These are phyloP conservation scores for Neoaliturus tenellus DNA, from an alignment of 2,888 invertebrate species.

Conservation along the genomic window DNA sequence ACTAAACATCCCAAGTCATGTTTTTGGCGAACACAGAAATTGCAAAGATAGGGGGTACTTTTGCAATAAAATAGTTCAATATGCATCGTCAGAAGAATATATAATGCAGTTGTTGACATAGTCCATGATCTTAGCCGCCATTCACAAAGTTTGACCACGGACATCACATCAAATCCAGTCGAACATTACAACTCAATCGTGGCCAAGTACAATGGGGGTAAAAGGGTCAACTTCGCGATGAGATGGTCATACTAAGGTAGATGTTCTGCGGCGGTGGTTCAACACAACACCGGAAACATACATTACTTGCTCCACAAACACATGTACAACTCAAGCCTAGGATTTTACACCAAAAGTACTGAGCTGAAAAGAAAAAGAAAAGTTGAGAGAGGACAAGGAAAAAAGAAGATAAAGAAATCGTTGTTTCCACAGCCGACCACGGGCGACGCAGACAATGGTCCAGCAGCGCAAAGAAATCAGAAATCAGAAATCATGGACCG, in stretches of 20 bases:
- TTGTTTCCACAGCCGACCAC: neutral
- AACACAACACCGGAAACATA: constrained; percentile 56
- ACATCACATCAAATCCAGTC: constrained; percentile 8
- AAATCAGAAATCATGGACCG: no score
- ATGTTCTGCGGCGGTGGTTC: neutral
- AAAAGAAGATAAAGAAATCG: neutral
- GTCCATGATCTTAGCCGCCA: constrained; percentile 18
- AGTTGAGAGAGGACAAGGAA: neutral
- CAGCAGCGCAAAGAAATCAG: neutral
- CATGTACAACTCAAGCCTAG: constrained; percentile 15
- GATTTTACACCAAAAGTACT: neutral
- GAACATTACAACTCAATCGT: constrained; percentile 30
- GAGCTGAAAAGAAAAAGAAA: neutral
- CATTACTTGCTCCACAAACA: neutral
- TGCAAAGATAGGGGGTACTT: constrained; percentile 50
- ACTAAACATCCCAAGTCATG: constrained; percentile 47
- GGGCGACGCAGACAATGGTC: constrained; percentile 19
- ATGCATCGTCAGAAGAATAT: neutral
- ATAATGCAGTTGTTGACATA: neutral
- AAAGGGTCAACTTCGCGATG: neutral
- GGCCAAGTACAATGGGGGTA: neutral
- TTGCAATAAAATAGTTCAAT: neutral
- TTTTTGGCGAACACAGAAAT: constrained; percentile 45
- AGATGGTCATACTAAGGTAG: neutral
- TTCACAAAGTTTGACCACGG: neutral